These are phyloP conservation scores for Idaea aversata DNA, from an alignment of 2,888 invertebrate species.

Conservation along the genomic window DNA sequence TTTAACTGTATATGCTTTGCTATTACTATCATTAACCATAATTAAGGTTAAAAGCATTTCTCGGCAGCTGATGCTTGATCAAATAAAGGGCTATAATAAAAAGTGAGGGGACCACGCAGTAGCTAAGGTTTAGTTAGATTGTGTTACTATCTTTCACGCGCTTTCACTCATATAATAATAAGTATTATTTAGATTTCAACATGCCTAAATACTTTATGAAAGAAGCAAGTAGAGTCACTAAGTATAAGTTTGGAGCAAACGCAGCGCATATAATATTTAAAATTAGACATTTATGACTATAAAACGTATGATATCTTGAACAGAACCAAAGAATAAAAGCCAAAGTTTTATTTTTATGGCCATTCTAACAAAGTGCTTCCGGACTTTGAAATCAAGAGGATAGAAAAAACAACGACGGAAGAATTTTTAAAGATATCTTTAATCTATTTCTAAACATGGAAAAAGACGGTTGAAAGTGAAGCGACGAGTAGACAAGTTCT, in stretches of 20 bases:
- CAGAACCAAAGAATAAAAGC: conserved; percentile 14
- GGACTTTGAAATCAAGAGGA: conserved; percentile 37
- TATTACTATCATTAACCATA: conserved; percentile 24
- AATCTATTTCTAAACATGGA: conserved; percentile 23
- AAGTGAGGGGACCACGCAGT: conserved; percentile 27
- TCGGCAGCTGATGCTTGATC: conserved; percentile 26
- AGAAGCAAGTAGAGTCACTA: background rate
- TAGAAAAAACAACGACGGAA: conserved; percentile 25
- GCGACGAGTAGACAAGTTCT: conserved; percentile 27
- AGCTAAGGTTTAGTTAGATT: background rate
- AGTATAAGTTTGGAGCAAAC: background rate
- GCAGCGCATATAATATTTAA: background rate
- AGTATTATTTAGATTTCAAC: background rate
- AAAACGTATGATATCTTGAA: conserved; percentile 1
- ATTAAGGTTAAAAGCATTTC: conserved; percentile 41
- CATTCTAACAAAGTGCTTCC: conserved; percentile 49
- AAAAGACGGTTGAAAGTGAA: conserved; percentile 4
- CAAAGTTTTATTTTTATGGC: conserved; percentile 42
- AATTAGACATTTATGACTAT: background rate
- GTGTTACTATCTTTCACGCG: background rate
- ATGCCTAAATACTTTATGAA: background rate
- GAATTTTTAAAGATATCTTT: conserved; percentile 20
- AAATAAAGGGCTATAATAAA: conserved; percentile 27
- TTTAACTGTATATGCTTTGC: conserved; percentile 23
- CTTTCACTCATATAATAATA: no score